These are phyloP conservation scores for Shinisaurus crocodilurus DNA, from an alignment of 2,113 vertebrate genomes.

Conservation along the genomic window DNA sequence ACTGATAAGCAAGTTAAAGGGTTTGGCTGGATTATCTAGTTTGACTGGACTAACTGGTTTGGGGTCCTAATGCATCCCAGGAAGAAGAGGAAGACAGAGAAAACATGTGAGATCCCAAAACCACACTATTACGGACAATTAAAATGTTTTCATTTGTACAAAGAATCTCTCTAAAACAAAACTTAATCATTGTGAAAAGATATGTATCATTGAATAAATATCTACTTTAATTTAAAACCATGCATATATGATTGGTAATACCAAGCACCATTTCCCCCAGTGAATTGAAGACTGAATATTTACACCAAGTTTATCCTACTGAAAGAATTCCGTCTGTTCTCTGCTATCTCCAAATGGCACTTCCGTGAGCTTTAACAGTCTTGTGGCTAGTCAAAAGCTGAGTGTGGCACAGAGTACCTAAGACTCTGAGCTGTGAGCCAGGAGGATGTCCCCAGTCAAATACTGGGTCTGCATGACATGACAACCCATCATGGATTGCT, in stretches of 20 bases:
- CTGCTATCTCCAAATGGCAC: not conserved
- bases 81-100: conserved; percentile 14
- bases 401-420: not conserved
- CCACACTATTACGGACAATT: conserved; percentile 1
- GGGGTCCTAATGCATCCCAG: conserved; percentile 49
- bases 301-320: not conserved
- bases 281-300: conserved; percentile 14
- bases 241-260: not conserved
- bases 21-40: not conserved
- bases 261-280: not conserved
- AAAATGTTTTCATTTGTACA: conserved; percentile 18
- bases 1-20: conserved; percentile 43
- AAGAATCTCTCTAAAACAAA: not conserved
- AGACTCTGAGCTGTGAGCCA: not conserved
- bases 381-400: not conserved
- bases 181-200: conserved; percentile 32
- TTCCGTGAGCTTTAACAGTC: not conserved
- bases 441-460: not conserved
- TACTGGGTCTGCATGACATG: too few species aligned
- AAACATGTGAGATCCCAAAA: not conserved
- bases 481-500: too few species aligned
- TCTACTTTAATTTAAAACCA: conserved; percentile 37
- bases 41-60: not conserved
- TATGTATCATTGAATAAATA: conserved; percentile 59
- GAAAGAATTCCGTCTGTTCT: too few species aligned